These are phyloP conservation scores for Pangasius djambal DNA, from an alignment of 2,797 vertebrate species.

Conservation along the genomic window DNA sequence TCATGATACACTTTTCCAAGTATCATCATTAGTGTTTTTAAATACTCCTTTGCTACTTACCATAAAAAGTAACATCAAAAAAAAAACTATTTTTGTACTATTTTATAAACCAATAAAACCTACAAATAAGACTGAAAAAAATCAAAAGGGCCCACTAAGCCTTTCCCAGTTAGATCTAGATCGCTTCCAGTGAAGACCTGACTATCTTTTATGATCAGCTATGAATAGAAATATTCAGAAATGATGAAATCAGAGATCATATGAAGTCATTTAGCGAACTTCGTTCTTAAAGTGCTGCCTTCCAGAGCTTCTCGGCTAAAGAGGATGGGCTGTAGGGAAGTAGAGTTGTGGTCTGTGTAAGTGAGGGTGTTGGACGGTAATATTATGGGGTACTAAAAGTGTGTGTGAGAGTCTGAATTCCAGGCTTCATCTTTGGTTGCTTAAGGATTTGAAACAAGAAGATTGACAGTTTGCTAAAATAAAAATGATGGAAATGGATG, in stretches of 20 bases:
- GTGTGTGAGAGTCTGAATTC: neutral
- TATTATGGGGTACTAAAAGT: neutral
- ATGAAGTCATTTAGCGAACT: neutral
- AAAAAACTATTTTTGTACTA: too few species aligned
- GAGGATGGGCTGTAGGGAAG: neutral
- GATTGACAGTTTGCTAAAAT: neutral
- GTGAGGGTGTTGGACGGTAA: neutral
- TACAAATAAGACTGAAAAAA: neutral
- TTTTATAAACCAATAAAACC: neutral
- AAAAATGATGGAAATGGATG: neutral
- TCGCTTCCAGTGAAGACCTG: neutral
- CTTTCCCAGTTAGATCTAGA: neutral
- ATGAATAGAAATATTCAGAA: neutral
- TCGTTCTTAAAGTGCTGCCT: neutral
- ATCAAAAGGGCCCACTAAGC: neutral
- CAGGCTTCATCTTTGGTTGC: neutral
- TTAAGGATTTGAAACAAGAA: neutral
- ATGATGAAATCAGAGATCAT: neutral
- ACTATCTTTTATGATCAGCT: neutral
- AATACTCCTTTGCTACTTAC: too few species aligned
- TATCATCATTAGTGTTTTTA: too few species aligned
- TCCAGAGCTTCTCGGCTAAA: neutral
- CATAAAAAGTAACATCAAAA: too few species aligned
- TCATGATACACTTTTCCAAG: neutral
- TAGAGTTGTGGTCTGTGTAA: neutral